Evolutionary conservation across 1,140 invertebrate genomes (phyloP).

Genomic region (honey bee (Apis mellifera)): DNA sequence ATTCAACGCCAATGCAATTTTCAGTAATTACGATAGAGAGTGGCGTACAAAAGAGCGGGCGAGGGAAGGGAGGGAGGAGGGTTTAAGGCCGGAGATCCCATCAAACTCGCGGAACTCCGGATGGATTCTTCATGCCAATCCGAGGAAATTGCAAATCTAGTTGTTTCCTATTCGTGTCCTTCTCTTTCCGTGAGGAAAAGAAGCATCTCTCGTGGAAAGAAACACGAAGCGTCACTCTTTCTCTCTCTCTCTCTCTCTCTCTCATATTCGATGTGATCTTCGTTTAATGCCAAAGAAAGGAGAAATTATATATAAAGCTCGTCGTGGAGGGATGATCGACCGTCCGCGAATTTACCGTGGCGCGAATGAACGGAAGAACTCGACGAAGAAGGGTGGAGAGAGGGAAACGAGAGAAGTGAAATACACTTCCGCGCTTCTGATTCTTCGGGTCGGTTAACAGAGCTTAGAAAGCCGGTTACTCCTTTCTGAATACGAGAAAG

Average conservation of each 20-base stretch:
- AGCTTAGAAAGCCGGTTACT: constrained; percentile 34
- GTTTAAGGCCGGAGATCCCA: constrained; percentile 38
- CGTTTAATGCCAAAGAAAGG: no score
- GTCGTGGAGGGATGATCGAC: no score
- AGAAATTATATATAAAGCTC: no score
- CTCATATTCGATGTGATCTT: no score
- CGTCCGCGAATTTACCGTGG: no score
- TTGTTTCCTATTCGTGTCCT: neutral
- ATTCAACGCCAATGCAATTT: constrained; percentile 76
- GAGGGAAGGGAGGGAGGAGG: neutral
- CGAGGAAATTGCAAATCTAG: constrained; percentile 26
- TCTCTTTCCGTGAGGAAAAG: neutral
- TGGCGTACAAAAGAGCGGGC: constrained; percentile 30
- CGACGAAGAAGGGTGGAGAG: no score
- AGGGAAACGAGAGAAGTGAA: neutral
- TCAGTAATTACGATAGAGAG: constrained; percentile 71
- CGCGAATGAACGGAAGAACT: no score
- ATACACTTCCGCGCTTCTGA: constrained; percentile 1
- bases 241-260: no score
- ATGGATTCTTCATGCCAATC: constrained; percentile 59
- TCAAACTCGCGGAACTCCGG: constrained; percentile 45
- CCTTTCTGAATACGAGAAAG: neutral
- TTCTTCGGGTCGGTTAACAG: constrained; percentile 36
- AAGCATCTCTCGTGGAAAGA: no score
- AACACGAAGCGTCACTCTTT: no score